These are phyloP conservation scores for Vultur gryphus DNA, from an alignment of 2,797 vertebrate genomes.

Conservation along the genomic window DNA sequence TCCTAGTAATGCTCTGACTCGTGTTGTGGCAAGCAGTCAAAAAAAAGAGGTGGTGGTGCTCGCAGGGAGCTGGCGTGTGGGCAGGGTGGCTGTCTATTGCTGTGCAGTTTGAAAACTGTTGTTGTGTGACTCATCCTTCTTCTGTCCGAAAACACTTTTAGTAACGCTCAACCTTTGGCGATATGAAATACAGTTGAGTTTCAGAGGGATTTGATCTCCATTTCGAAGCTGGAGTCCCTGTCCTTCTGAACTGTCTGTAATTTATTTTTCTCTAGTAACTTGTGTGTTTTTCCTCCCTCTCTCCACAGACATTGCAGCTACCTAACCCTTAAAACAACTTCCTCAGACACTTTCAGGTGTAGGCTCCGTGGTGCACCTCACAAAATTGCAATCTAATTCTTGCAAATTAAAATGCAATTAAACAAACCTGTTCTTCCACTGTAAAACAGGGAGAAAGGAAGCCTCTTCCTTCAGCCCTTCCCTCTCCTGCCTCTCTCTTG, in stretches of 20 bases:
- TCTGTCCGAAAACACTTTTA: background rate
- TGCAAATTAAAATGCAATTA: background rate
- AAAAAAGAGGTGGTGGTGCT: background rate
- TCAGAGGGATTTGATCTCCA: background rate
- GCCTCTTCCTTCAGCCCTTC: background rate
- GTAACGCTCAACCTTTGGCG: background rate
- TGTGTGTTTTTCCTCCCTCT: background rate
- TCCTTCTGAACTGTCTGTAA: background rate
- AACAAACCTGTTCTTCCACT: conserved; percentile 21
- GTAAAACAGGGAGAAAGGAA: background rate
- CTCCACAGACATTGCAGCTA: background rate
- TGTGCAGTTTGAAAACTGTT: background rate
- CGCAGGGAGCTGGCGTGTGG: background rate
- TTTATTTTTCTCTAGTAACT: background rate
- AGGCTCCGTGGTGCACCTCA: background rate
- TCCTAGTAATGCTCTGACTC: background rate
- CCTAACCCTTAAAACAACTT: background rate
- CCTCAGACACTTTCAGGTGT: background rate
- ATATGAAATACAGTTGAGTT: background rate
- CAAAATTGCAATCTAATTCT: background rate
- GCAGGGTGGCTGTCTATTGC: background rate
- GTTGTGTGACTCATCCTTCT: background rate
- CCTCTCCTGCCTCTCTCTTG: background rate
- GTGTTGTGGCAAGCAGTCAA: background rate
- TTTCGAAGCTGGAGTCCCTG: background rate